Percentiles rank a stretch among this genome's conserved stretches.
Evolutionary conservation across 1,140 invertebrate species (phyloP).

Genomic region (Temnothorax longispinosus): DNA sequence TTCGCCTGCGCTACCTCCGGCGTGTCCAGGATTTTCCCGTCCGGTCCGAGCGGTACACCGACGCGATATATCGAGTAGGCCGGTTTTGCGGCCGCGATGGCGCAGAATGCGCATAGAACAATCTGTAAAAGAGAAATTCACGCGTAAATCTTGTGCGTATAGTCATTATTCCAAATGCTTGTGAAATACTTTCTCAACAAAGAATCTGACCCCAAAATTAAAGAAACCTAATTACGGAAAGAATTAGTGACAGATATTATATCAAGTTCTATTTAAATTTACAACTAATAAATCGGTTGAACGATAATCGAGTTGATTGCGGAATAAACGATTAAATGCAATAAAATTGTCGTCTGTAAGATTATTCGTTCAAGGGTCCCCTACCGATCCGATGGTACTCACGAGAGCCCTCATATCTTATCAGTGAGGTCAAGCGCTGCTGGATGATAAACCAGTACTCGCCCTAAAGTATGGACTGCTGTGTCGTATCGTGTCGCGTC

Average conservation of each 20-base stretch:
- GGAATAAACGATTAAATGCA: neutral
- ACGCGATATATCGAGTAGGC: slow-evolving; percentile 53
- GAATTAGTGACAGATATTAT: neutral
- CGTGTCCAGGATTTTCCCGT: slow-evolving; percentile 85
- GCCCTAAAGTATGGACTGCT: slow-evolving; percentile 78
- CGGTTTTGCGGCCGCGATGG: slow-evolving; percentile 61
- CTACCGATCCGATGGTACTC: slow-evolving; percentile 64
- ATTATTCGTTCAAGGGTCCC: neutral
- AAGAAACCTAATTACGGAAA: neutral
- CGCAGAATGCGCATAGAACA: slow-evolving; percentile 68
- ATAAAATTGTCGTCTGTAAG: neutral
- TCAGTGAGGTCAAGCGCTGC: slow-evolving; percentile 72
- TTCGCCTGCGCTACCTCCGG: slow-evolving; percentile 88
- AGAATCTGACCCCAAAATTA: neutral
- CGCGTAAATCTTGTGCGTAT: neutral
- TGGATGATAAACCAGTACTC: slow-evolving; percentile 78
- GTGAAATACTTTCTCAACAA: neutral
- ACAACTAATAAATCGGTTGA: neutral
- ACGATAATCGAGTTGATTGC: neutral
- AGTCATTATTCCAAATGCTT: no score
- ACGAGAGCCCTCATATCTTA: slow-evolving; percentile 79
- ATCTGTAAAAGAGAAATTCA: slow-evolving; percentile 65
- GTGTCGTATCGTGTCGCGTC: slow-evolving; percentile 75
- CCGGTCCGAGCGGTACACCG: slow-evolving; percentile 65
- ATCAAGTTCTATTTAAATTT: neutral